Percentiles rank a stretch among this genome's conserved stretches.
Evolutionary conservation across 2,113 vertebrate species (phyloP).

Genomic region (Beaufortia kweichowensis): DNA sequence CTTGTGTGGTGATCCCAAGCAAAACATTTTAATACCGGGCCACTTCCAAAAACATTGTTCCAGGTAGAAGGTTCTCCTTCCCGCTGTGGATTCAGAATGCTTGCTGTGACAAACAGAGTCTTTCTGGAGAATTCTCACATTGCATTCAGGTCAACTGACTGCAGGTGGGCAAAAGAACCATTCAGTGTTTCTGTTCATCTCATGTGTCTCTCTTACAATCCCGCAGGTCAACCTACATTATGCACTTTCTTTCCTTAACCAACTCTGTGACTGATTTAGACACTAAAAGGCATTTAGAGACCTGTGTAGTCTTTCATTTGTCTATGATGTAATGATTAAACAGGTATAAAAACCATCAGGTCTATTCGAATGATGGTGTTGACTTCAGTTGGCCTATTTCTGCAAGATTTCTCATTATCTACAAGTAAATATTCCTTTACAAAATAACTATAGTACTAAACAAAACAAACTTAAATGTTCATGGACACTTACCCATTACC

Average conservation of each 20-base stretch:
- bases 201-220: conserved; percentile 30
- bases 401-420: too few species aligned
- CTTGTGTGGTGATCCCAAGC: not conserved
- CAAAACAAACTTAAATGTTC: too few species aligned
- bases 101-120: not conserved
- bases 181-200: conserved; percentile 11
- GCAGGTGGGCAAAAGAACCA: conserved; percentile 31
- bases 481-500: too few species aligned
- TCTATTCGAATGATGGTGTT: too few species aligned
- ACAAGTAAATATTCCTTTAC: too few species aligned
- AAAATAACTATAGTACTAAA: too few species aligned
- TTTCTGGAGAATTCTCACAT: conserved; percentile 9
- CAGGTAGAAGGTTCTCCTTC: conserved; percentile 17
- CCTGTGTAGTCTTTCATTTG: too few species aligned
- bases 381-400: too few species aligned
- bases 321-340: too few species aligned
- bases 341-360: too few species aligned
- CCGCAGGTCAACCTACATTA: conserved; percentile 24
- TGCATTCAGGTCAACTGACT: conserved; percentile 21
- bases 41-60: not conserved
- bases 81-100: conserved; percentile 7
- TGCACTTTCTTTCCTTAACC: conserved; percentile 22
- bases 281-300: not conserved
- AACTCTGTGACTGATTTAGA: not conserved
- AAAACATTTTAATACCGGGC: not conserved